A percentile compares a stretch with the other conserved stretches of the same genome.
These are phyloP conservation scores for Cheiracanthium punctorium DNA, from an alignment of 2,888 invertebrate genomes.

Conservation along the genomic window DNA sequence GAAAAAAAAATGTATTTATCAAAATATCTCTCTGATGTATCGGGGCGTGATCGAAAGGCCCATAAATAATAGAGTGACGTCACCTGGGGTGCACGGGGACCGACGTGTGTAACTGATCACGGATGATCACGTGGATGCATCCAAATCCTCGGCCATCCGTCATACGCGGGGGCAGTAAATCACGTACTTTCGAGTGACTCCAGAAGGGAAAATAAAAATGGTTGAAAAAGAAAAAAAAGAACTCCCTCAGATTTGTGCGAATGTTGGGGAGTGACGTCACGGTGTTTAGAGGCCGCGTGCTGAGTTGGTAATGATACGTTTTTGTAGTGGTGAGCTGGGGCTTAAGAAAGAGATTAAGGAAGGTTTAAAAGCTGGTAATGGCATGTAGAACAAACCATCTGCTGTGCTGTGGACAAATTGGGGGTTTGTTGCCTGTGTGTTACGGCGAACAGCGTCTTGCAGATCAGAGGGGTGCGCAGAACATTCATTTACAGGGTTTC, in stretches of 20 bases:
- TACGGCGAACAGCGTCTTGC: no score
- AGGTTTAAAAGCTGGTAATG: not conserved
- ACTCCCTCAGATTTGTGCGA: not conserved
- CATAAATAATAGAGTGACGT: conserved; percentile 5
- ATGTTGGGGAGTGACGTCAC: not conserved
- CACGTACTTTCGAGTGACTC: conserved; percentile 5
- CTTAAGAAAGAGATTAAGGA: conserved; percentile 13
- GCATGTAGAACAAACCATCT: not conserved
- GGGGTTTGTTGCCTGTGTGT: no score
- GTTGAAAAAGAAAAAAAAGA: not conserved
- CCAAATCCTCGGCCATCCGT: conserved; percentile 6
- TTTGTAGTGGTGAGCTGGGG: not conserved
- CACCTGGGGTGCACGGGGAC: not conserved
- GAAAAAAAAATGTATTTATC: not conserved
- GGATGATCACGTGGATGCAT: conserved; percentile 7
- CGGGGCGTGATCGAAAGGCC: conserved; percentile 6
- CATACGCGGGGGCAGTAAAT: conserved; percentile 2
- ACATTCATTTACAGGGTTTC: no score
- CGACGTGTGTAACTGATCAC: conserved; percentile 10
- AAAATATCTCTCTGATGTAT: not conserved
- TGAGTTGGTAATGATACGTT: not conserved
- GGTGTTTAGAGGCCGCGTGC: not conserved
- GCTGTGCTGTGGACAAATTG: not conserved
- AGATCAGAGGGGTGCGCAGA: no score
- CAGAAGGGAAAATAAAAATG: conserved; percentile 2